Evolutionary conservation across 2,888 invertebrate species (phyloP).

Genomic region (Drosophila paranaensis): DNA sequence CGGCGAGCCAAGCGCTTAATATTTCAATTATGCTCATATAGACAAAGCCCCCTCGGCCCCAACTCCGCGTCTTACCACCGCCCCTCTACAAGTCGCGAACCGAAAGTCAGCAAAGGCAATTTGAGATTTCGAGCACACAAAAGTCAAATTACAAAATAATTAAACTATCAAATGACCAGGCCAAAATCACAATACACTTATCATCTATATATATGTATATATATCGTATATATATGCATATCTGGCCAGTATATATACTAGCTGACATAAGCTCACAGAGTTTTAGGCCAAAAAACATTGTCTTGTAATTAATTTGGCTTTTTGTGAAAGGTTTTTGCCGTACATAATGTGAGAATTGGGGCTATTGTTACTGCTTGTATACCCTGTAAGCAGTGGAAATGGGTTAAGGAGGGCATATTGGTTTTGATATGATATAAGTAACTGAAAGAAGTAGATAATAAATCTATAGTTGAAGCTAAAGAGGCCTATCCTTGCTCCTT

Average conservation of each 20-base stretch:
- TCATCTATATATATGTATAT: background rate
- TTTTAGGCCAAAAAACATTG: slow-evolving; percentile 19
- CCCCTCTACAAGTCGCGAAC: slow-evolving; percentile 23
- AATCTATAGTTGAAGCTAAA: too few species aligned
- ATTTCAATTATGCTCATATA: slow-evolving; percentile 37
- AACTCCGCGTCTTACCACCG: background rate
- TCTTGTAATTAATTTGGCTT: slow-evolving; percentile 26
- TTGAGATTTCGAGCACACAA: slow-evolving; percentile 48
- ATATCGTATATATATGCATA: slow-evolving; percentile 1
- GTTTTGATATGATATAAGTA: background rate
- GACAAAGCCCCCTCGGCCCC: background rate
- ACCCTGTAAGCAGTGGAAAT: background rate
- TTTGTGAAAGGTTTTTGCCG: slow-evolving; percentile 65
- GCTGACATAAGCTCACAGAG: slow-evolving; percentile 12
- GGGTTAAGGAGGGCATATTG: background rate
- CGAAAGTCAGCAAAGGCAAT: slow-evolving; percentile 74
- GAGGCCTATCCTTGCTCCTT: background rate
- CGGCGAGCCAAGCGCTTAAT: slow-evolving; percentile 45
- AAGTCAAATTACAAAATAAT: slow-evolving; percentile 69
- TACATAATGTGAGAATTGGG: slow-evolving; percentile 64
- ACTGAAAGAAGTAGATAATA: background rate
- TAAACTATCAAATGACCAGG: slow-evolving; percentile 53
- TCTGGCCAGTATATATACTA: slow-evolving; percentile 7
- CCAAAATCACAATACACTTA: slow-evolving; percentile 16
- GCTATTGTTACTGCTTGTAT: slow-evolving; percentile 50